phyloP scores from a whole-genome alignment of 2,113 vertebrate genomes.

The Zosterops lateralis region DNA sequence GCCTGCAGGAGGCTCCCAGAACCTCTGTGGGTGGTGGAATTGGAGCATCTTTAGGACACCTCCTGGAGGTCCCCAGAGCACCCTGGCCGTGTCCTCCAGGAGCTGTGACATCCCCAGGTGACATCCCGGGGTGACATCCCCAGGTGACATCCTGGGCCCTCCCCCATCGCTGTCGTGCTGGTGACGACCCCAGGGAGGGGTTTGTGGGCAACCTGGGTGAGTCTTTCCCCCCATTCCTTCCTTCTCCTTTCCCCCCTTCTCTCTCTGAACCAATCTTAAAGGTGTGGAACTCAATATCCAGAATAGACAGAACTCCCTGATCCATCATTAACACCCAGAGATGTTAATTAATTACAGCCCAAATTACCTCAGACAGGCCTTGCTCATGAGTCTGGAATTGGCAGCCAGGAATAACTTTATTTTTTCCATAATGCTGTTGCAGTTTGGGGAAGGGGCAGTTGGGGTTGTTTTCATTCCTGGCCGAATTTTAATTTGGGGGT shows the following conservation, averaged over 20 bases:
- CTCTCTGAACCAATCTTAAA: no score
- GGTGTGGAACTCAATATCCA: no score
- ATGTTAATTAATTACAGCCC: not conserved
- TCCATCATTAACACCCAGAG: no score
- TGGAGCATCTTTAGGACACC: not conserved
- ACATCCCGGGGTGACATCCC: no score
- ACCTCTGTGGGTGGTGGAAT: rapidly evolving
- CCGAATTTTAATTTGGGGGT: no score
- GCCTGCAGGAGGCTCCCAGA: not conserved
- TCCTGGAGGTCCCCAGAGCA: rapidly evolving
- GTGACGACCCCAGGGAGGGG: not conserved
- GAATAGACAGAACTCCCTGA: no score
- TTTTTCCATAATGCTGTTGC: not conserved
- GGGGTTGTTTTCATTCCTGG: no score
- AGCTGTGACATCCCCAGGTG: not conserved
- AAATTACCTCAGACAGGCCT: not conserved
- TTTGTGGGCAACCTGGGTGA: not conserved
- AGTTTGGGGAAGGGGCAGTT: no score
- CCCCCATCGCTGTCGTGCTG: rapidly evolving
- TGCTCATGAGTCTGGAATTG: no score
- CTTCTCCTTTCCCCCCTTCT: no score
- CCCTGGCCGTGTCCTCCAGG: not conserved
- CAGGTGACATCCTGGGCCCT: not conserved
- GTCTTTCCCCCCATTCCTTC: no score
- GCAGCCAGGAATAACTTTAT: not conserved